Evolutionary conservation across 2,888 invertebrate species (phyloP), one percentile per base, ranked within the genome.

Genomic region (Dascillus cervinus): DNA sequence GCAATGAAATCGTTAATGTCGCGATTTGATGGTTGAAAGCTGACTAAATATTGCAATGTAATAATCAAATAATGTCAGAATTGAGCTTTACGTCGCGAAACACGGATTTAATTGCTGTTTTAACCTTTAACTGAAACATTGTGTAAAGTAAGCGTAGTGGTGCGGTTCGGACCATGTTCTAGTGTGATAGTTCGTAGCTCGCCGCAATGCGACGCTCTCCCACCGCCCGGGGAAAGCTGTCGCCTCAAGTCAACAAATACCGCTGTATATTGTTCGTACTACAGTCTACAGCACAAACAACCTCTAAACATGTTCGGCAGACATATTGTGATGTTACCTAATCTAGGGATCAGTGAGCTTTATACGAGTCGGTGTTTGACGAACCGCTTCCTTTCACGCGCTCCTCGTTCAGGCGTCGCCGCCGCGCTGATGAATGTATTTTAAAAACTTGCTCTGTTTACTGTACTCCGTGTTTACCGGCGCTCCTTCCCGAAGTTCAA

Each of bases 241-340:
- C 32, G 39, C 41, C 43, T 26, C 41, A 24, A 44, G 44, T 44
- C 44, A 36, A 42, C 44, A 42, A 44, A 42, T 44, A 35, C 41
- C 35, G 32, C 29, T 37, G 37, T 39, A 42, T 38, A 41, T 39
- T 40, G 43, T 43, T 40, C 40, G 39, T 40, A 32, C 32, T 30
- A 29, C 34, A 29, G 34, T 35, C 33, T 37, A 30, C 28, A 32
- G 43, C 38, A 40, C 43, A 40, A 45, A 45, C 43, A 43, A 39
- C 33, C 34, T 28, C 24, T 32, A 30, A 41, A 43, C 39, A 41
- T 39, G 31, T 40, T 43, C 27, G 34, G 40, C 36, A 39, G 43
- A 45, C 43, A 39, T 43, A 38, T 37, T 44, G 37, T 37, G 37
- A 42, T 37, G 32, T 42, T 35, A 35, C 36, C 40, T 41, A 43